Percentiles rank a stretch among this genome's conserved stretches.
Conservation (phyloP, 2,888 invertebrate genomes). For the Tetragonisca angustula region DNA sequence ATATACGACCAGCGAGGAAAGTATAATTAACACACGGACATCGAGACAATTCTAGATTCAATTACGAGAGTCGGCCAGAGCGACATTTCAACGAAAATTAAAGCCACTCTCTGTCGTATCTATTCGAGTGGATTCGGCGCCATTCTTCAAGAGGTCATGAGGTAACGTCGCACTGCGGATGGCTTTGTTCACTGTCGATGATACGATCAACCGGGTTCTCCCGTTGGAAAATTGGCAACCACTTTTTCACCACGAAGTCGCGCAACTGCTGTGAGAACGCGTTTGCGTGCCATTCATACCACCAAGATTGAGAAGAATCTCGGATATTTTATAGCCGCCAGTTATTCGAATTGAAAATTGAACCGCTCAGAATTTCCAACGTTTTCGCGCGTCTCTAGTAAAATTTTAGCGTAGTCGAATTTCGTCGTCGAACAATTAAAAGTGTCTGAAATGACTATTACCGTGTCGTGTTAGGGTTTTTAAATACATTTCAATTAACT, state of each 20-base stretch:
- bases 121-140: neutral
- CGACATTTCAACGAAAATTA: neutral
- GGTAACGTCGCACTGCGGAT: neutral
- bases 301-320: neutral
- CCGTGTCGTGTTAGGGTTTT: no score
- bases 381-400: no score
- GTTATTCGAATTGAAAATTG: no score
- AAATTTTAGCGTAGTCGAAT: no score
- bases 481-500: no score
- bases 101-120: neutral
- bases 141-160: constrained; percentile 1
- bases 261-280: no score
- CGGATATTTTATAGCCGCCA: neutral
- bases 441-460: no score
- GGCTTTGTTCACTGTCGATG: neutral
- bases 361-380: no score
- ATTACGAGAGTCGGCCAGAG: neutral
- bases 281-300: neutral
- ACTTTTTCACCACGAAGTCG: neutral
- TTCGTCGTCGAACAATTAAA: no score
- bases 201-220: neutral
- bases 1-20: neutral
- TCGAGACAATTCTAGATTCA: neutral
- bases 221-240: neutral
- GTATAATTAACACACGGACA: neutral